Percentiles rank a stretch among this genome's conserved stretches.
Conservation (phyloP, 1,140 invertebrate genomes). For the Rhyacophila brunnea region DNA sequence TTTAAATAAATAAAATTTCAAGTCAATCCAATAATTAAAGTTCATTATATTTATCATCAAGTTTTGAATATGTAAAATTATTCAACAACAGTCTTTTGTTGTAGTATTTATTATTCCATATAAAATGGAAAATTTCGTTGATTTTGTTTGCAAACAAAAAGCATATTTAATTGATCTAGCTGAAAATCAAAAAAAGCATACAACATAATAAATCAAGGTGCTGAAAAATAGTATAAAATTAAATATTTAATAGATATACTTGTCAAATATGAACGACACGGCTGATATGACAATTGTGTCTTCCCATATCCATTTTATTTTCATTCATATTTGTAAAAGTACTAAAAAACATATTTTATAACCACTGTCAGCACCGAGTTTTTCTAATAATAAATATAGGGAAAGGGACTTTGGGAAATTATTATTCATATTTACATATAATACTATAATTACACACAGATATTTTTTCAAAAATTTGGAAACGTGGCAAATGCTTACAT, state of each 20-base stretch:
- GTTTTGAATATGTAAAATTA: slow-evolving; percentile 35
- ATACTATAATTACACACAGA: not conserved
- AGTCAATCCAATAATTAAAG: slow-evolving; percentile 31
- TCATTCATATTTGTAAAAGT: too few relatives aligned
- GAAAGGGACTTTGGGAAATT: slow-evolving; percentile 23
- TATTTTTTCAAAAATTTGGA: not conserved
- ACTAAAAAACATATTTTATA: too few relatives aligned
- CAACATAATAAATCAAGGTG: not conserved
- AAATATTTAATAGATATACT: too few relatives aligned
- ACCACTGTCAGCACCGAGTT: too few relatives aligned
- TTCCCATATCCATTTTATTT: too few relatives aligned
- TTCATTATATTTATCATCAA: slow-evolving; percentile 35
- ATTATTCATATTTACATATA: slow-evolving; percentile 34
- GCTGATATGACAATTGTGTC: too few relatives aligned
- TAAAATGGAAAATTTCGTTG: slow-evolving; percentile 26
- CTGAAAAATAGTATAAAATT: too few relatives aligned
- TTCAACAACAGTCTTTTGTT: slow-evolving; percentile 36
- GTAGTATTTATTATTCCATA: slow-evolving; percentile 31
- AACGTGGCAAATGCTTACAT: not conserved
- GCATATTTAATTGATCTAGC: slow-evolving; percentile 27
- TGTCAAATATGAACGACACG: too few relatives aligned
- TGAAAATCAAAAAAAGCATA: slow-evolving; percentile 24
- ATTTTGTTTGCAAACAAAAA: slow-evolving; percentile 31
- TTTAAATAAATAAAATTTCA: slow-evolving; percentile 27
- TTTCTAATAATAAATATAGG: not conserved